Base-by-base conservation (phyloP, 2,113 vertebrate species). In the Uria lomvia region DNA sequence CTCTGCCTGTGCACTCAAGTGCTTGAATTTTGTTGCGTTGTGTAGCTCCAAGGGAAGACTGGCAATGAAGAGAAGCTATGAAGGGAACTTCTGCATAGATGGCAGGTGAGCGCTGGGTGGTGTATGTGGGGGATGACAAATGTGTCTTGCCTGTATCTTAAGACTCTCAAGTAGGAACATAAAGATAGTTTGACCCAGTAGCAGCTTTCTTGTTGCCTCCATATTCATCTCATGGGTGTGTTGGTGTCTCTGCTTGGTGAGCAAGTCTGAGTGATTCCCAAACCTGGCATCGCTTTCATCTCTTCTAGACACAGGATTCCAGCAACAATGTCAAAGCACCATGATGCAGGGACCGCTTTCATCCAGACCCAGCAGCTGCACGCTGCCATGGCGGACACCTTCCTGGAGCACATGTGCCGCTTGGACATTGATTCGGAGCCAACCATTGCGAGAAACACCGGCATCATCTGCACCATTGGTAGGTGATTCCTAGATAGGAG, bases 401-500 rank as follows among this genome's bases (percentile, higher is more conserved):
- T 98, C 90, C 96, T 99, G 91, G 99, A 99, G 96, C 99, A 99
- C 97, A 98, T 99, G 98, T 99, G 99, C 84, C 99, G 99, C 90
- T 97, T 99, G 98, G 99, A 99, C 98, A 99, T 99, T 0, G 99
- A 99, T 97, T 99, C 99, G 0, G 97, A 99, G 23, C 99, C 99
- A 6, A 98, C 99, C 79, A 98, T 98, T 2, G 98, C 99, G 16
- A 98, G 99, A 30, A 99, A 99, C 98, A 99, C 99, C 0, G 99
- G 99, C 98, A 99, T 99, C 97, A 98, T 99, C 97, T 99, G 99
- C 96, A 99, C 99, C 89, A 99, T 99, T 1, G 99, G 99, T 99
- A 97, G 76, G 99, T 92, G 11, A 50, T 66, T 72, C 59, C 86
- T 92, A 11, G 65, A 63, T 1, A 58, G 56, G 47, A 38, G 59